Conservation (phyloP, 1,140 invertebrate genomes). For the Telenomus remus region DNA sequence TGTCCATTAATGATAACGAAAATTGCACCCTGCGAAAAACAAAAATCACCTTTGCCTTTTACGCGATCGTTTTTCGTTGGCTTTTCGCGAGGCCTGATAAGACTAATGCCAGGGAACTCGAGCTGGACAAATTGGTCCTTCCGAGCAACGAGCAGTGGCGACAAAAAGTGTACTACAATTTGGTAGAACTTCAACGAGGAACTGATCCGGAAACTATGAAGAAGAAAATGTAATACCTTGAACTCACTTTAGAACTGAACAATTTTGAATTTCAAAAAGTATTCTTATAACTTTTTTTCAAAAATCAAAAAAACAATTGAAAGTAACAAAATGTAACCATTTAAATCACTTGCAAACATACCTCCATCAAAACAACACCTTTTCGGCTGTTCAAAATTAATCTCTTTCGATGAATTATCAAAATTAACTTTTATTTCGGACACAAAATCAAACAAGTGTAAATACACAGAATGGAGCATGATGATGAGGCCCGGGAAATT, state of each 20-base stretch:
- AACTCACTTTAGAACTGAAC: too few species aligned
- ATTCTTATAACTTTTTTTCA: constrained; percentile 25
- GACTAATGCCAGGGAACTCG: constrained; percentile 37
- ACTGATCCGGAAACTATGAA: constrained; percentile 58
- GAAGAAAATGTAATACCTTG: constrained; percentile 46
- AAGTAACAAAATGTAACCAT: neutral
- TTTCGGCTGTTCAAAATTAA: constrained; percentile 20
- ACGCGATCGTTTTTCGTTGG: constrained; percentile 63
- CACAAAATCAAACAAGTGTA: constrained; percentile 22
- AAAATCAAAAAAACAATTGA: too few species aligned
- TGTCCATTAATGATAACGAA: constrained; percentile 16
- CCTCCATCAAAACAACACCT: too few species aligned
- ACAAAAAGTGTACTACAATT: constrained; percentile 82
- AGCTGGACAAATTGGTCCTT: constrained; percentile 73
- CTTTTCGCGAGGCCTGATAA: constrained; percentile 28
- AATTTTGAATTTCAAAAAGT: too few species aligned
- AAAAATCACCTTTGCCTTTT: constrained; percentile 61
- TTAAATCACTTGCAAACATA: too few species aligned
- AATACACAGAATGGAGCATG: constrained; percentile 17
- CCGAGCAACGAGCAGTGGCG: constrained; percentile 85
- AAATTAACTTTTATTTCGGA: constrained; percentile 18
- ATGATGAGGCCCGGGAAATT: constrained; percentile 26
- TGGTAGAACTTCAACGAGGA: constrained; percentile 82
- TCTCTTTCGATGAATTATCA: constrained; percentile 4
- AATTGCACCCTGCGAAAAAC: constrained; percentile 5